These are phyloP conservation scores for Cacoxenus indagator DNA, from an alignment of 2,888 invertebrate genomes.

Conservation along the genomic window DNA sequence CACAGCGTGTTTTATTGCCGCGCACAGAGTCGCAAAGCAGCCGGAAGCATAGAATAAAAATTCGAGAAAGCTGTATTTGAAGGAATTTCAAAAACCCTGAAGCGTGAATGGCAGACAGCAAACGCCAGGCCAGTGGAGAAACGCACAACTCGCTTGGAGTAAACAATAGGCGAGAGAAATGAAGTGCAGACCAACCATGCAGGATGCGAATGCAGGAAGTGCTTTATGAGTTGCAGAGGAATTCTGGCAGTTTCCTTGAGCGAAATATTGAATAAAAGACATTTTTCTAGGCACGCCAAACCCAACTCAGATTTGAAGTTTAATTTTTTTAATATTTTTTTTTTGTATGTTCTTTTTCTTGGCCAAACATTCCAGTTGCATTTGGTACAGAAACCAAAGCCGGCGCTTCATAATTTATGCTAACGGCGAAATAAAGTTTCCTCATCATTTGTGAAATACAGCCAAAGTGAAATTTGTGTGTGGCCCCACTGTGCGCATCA, in stretches of 20 bases:
- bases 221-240: conserved; percentile 50
- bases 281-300: no score
- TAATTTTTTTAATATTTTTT: no score
- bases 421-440: conserved; percentile 64
- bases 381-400: conserved; percentile 38
- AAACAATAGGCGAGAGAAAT: neutral
- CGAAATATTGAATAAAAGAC: no score
- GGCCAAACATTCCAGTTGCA: no score
- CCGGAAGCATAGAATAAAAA: conserved; percentile 36
- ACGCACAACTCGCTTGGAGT: neutral
- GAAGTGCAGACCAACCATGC: neutral
- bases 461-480: conserved; percentile 24
- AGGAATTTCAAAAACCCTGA: neutral
- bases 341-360: no score
- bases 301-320: no score
- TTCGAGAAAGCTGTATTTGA: neutral
- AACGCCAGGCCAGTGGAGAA: neutral
- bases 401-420: conserved; percentile 64
- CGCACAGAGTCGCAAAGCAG: conserved; percentile 40
- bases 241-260: neutral
- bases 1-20: conserved; percentile 31
- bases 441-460: conserved; percentile 59
- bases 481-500: neutral
- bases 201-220: conserved; percentile 54
- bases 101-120: neutral